Percentiles rank a stretch among this genome's conserved stretches.
These are phyloP conservation scores for Clanis bilineata DNA, from an alignment of 2,888 invertebrate genomes.

Conservation along the genomic window DNA sequence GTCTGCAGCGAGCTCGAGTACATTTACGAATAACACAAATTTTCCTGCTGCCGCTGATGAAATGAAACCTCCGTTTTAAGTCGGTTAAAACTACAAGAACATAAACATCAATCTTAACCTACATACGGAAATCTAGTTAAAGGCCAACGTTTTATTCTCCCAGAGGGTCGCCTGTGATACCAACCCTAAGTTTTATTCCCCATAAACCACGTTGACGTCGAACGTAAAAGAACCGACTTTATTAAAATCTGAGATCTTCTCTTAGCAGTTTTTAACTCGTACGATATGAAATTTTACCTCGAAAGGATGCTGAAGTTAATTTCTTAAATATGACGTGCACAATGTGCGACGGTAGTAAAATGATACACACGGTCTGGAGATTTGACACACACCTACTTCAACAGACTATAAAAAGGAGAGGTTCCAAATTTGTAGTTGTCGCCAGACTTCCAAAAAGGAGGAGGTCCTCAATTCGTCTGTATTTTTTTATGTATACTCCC, in stretches of 20 bases:
- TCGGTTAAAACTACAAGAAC: not conserved
- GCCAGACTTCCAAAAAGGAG: too few relatives aligned
- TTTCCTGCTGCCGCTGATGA: too few relatives aligned
- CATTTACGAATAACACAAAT: too few relatives aligned
- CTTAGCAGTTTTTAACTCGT: not conserved
- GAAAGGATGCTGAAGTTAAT: constrained; percentile 13
- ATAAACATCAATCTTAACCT: not conserved
- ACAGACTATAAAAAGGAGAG: too few relatives aligned
- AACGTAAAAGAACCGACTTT: constrained; percentile 11
- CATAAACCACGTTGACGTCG: constrained; percentile 10
- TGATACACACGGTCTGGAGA: not conserved
- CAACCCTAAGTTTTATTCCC: constrained; percentile 4
- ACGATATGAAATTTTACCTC: constrained; percentile 9
- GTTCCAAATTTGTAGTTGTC: too few relatives aligned
- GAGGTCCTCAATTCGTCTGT: too few relatives aligned
- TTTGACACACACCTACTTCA: not conserved
- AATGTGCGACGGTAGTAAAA: not conserved
- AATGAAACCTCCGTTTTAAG: not conserved
- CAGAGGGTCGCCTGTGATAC: not conserved
- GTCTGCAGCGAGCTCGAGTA: too few relatives aligned
- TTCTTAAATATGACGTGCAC: constrained; percentile 13
- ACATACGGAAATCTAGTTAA: not conserved
- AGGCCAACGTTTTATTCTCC: not conserved
- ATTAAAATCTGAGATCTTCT: constrained; percentile 16
- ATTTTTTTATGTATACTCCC: too few relatives aligned